Base-by-base conservation (phyloP, 2,888 invertebrate genomes). In the Dasypolia templi region DNA sequence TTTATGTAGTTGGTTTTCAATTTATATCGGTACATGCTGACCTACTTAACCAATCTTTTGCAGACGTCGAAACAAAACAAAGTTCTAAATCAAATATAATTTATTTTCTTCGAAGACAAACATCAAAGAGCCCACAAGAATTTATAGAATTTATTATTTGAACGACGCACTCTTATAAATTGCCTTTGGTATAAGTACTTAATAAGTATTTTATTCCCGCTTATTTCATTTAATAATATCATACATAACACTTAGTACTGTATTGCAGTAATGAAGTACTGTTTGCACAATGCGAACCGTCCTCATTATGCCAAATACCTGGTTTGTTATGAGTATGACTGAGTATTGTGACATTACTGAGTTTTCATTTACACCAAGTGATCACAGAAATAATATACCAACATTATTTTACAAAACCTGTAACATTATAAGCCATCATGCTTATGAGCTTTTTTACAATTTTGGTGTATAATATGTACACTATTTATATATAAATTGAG, bases 41-140 rank as follows among this genome's bases (percentile, higher is more conserved):
- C 81, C 77, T 56, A 66, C 44, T 63, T 63, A 66, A 46, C 22
- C 42, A 26, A 51, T 56, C 22, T 56, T 62, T 69, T 32, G 55
- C 76, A 32, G 51, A 75, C 56, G 32, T 56, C 26, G 53, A 32
- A 64, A 68, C 55, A 81, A 68, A 69, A 65, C 64, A 61, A 69
- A 64, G 32, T 56, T 61, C 49, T 65, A 46, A 68, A 63, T 80
- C 53, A 78, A 55, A 75, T 29, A 61, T 68, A 68, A 63, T 59
- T 81, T 67, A 59, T 64, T 64, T 75, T 68, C 19, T n/a, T 42
- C 17, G n/a, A 32, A 29, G 14, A n/a, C 17, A 44, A n/a, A 81
- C 44, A 61, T 76, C 79, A 69, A 75, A 79, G 76, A 61, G 29
- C 65, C 59, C 39, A 46, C 26, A 75, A 81, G 17, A 51, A 39